Base-by-base conservation (phyloP, 2,888 invertebrate species). In the Drosophila heteroneura region DNA sequence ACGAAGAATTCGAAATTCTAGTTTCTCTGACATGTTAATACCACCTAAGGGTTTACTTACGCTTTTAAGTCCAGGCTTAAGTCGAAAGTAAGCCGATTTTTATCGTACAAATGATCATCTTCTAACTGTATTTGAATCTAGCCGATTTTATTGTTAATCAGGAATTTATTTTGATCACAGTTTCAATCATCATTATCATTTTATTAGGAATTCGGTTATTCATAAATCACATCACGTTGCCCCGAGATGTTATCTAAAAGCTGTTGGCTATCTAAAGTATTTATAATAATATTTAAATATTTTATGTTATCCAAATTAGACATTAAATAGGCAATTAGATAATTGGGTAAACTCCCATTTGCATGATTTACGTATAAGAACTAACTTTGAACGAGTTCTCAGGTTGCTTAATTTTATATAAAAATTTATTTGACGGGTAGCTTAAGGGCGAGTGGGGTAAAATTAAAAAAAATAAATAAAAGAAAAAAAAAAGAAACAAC, bases 351-450 rank as follows among this genome's bases (percentile, higher is more conserved):
- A 76, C 71, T 37, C 74, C 76, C 66, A 74, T 81, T 32, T 70
- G 49, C 58, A 69, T 76, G 79, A 56, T 33, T 70, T 51, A 53
- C n/a, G 54, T 28, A 16, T 41, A 32, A 33, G 39, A 56, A 47
- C 39, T 64, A 47, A 54, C 60, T 67, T 49, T 52, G 53, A 59
- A 61, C 58, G 44, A 58, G 65, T 69, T 76, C 62, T 71, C 56
- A 62, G 44, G 59, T 80, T 72, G 67, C 74, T 72, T 73, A 60
- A 62, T 56, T 74, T 80, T 68, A 73, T 81, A 83, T 72, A 67
- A 80, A 73, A 84, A 73, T 74, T 57, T 68, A 59, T 81, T 69
- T 81, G 85, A 88, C 82, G 80, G 76, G 82, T 86, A 77, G 81
- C 84, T 85, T 90, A 83, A 83, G 85, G 75, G 53, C 65, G 37